phyloP scores from a whole-genome alignment of 2,113 vertebrate species.

The Lutjanus erythropterus region DNA sequence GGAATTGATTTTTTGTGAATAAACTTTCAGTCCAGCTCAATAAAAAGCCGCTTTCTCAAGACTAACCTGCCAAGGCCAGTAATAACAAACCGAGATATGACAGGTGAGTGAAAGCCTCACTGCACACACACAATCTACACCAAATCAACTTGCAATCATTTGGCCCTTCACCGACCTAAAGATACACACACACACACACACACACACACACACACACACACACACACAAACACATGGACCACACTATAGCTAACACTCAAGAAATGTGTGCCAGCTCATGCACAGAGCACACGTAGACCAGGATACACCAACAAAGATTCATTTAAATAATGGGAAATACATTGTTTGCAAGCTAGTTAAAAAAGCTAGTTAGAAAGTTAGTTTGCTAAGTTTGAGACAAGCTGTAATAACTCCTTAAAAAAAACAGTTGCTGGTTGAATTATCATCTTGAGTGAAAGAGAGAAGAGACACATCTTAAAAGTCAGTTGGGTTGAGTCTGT shows the following conservation, averaged over 20 bases:
- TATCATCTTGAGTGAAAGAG: too few species aligned
- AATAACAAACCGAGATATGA: slow-evolving; percentile 67
- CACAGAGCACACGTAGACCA: slow-evolving; percentile 9
- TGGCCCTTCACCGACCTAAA: not conserved
- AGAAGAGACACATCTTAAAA: too few species aligned
- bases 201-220: slow-evolving; percentile 4
- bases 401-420: too few species aligned
- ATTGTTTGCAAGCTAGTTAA: too few species aligned
- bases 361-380: too few species aligned
- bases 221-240: not conserved
- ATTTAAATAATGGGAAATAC: too few species aligned
- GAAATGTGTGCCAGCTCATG: slow-evolving; percentile 19
- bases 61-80: slow-evolving; percentile 64
- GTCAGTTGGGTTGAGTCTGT: too few species aligned
- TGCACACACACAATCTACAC: slow-evolving; percentile 44
- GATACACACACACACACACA: slow-evolving; percentile 12
- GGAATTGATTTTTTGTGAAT: slow-evolving; percentile 70
- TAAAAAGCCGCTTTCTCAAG: slow-evolving; percentile 59
- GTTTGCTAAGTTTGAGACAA: too few species aligned
- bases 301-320: too few species aligned
- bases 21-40: slow-evolving; percentile 69
- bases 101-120: slow-evolving; percentile 47
- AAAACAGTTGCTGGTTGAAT: too few species aligned
- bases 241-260: not conserved
- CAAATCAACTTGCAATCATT: slow-evolving; percentile 43